These are phyloP conservation scores for Caenorhabditis sp. DNA, from an alignment of 2,888 invertebrate genomes.

Conservation along the genomic window DNA sequence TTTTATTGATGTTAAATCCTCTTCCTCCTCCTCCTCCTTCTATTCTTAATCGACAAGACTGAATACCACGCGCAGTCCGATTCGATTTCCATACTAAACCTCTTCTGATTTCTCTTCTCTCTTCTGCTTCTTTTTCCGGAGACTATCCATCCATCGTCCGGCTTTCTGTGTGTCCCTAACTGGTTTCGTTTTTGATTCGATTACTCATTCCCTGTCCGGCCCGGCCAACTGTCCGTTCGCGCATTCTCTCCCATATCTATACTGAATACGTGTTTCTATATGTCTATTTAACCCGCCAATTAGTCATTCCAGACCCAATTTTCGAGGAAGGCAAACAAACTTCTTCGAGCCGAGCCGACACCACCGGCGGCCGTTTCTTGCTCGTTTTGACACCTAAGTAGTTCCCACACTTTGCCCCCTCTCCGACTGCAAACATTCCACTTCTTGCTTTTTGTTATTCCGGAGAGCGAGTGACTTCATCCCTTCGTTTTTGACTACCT, in stretches of 20 bases:
- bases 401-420: constrained; percentile 52
- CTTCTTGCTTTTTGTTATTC: constrained; percentile 31
- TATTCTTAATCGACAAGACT: constrained; percentile 43
- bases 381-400: constrained; percentile 56
- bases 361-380: constrained; percentile 8
- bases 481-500: neutral
- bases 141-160: too few species aligned
- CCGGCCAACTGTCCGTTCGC: neutral
- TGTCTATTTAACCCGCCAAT: constrained; percentile 8
- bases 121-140: neutral
- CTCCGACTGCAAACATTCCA: constrained; percentile 40
- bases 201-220: neutral
- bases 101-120: neutral
- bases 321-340: constrained; percentile 26
- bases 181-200: constrained; percentile 12
- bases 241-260: neutral
- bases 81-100: constrained; percentile 11
- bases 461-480: neutral
- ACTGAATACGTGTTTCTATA: neutral
- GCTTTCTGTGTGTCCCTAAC: neutral
- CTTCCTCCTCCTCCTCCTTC: constrained; percentile 11
- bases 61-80: too few species aligned
- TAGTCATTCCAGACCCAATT: constrained; percentile 44
- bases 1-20: constrained; percentile 53
- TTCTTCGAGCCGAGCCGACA: too few species aligned